Percentiles rank a stretch among this genome's conserved stretches.
Conservation (phyloP, 2,113 vertebrate species). For the Isurus oxyrinchus region DNA sequence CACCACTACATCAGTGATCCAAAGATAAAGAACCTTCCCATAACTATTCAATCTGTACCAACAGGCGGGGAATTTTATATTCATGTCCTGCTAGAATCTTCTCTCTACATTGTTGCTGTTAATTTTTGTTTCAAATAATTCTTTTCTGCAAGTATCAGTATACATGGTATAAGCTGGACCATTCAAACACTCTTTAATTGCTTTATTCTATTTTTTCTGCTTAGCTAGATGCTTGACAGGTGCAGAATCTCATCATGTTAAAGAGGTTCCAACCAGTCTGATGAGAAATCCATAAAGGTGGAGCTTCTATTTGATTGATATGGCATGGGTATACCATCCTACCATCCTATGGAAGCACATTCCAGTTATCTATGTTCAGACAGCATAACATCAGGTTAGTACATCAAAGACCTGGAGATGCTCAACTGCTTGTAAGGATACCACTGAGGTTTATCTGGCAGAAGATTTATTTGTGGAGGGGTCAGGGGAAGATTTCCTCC, state of each 20-base stretch:
- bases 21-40: no score
- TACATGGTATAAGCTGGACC: background rate
- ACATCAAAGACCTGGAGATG: background rate
- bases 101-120: background rate
- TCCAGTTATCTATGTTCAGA: background rate
- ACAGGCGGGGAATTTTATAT: background rate
- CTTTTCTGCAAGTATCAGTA: background rate
- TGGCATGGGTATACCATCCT: background rate
- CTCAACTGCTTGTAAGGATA: background rate
- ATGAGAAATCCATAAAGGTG: background rate
- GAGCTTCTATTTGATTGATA: background rate
- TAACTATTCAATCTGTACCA: background rate
- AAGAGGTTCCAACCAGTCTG: background rate
- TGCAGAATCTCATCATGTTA: background rate
- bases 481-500: background rate
- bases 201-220: background rate
- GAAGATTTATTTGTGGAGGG: background rate
- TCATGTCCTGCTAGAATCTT: background rate
- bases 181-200: background rate
- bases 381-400: no score
- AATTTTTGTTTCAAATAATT: background rate
- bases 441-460: background rate
- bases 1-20: no score
- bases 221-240: background rate
- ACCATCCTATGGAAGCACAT: background rate